Conservation (phyloP, 2,888 invertebrate genomes). For the Campoplex capitator region DNA sequence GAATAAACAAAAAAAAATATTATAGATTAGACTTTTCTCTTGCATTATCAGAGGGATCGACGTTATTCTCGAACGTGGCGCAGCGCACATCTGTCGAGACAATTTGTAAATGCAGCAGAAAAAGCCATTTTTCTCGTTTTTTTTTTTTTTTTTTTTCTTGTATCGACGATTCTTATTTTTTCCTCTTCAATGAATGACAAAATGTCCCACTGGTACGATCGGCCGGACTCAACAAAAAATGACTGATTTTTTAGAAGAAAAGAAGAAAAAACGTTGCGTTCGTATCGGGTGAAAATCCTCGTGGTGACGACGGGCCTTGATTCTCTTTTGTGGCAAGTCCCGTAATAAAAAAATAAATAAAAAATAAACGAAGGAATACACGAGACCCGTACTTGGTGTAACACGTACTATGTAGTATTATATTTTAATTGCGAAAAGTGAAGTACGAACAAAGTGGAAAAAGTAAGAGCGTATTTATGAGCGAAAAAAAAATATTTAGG, state of each 20-base stretch:
- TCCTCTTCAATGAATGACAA: constrained; percentile 46
- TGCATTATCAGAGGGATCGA: background rate
- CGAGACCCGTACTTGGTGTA: constrained; percentile 57
- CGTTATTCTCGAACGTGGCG: background rate
- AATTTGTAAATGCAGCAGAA: constrained; percentile 46
- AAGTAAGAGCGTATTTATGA: constrained; percentile 50
- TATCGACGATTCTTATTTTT: constrained; percentile 34
- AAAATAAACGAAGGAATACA: constrained; percentile 12
- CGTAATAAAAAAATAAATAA: background rate
- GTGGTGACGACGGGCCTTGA: constrained; percentile 19
- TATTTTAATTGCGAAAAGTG: constrained; percentile 60
- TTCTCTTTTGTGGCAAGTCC: constrained; percentile 21
- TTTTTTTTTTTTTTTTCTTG: constrained; percentile 25
- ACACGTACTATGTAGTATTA: constrained; percentile 61
- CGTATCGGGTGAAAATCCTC: constrained; percentile 44
- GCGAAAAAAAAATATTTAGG: constrained; percentile 60
- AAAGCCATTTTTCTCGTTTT: constrained; percentile 58
- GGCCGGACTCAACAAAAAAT: constrained; percentile 58
- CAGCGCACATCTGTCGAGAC: constrained; percentile 40
- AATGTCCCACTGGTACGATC: constrained; percentile 51
- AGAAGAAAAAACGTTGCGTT: constrained; percentile 39
- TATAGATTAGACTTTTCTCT: constrained; percentile 19
- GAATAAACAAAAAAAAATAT: background rate
- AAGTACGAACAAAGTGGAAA: constrained; percentile 41
- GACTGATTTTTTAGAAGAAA: constrained; percentile 59